A percentile compares a stretch with the other conserved stretches of the same genome.
phyloP scores from a whole-genome alignment of 2,797 vertebrate species.

The Hyperoplus immaculatus region DNA sequence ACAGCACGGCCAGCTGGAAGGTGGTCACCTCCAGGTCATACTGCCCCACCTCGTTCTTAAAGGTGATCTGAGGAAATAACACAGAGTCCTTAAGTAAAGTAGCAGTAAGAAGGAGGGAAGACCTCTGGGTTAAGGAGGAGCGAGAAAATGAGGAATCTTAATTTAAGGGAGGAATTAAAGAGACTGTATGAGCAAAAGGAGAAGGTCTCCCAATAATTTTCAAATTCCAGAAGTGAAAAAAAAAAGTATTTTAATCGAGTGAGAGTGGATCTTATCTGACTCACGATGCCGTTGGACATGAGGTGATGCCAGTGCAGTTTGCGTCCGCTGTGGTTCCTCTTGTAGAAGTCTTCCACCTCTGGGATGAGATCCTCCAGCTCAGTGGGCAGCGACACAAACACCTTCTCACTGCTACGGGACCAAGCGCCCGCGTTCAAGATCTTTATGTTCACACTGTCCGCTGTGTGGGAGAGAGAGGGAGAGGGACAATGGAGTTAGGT shows the following conservation, averaged over 20 bases:
- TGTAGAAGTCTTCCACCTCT: conserved; percentile 98
- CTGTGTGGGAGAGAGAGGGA: conserved; percentile 67
- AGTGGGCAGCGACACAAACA: conserved; percentile 96
- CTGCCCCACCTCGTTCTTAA: conserved; percentile 98
- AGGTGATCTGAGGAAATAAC: conserved; percentile 89
- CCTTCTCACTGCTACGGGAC: conserved; percentile 98
- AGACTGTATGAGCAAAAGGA: not conserved
- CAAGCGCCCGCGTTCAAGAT: conserved; percentile 98
- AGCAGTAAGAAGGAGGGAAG: not conserved
- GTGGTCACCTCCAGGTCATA: conserved; percentile 98
- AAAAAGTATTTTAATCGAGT: not conserved
- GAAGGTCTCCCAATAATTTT: not conserved
- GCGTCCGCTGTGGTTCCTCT: conserved; percentile 97
- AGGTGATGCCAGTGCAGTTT: conserved; percentile 99
- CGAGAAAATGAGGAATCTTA: not conserved
- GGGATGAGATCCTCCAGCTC: conserved; percentile 98
- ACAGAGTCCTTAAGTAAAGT: not conserved
- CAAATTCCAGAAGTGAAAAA: not conserved
- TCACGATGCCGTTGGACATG: conserved; percentile 99
- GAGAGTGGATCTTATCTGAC: conserved; percentile 43
- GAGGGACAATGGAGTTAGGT: not conserved
- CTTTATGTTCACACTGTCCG: conserved; percentile 98
- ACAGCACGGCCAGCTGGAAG: conserved; percentile 96
- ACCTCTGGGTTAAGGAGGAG: not conserved
- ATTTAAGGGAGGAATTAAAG: not conserved